Conservation (phyloP, 2,888 invertebrate species). For the Tetragonisca angustula region DNA sequence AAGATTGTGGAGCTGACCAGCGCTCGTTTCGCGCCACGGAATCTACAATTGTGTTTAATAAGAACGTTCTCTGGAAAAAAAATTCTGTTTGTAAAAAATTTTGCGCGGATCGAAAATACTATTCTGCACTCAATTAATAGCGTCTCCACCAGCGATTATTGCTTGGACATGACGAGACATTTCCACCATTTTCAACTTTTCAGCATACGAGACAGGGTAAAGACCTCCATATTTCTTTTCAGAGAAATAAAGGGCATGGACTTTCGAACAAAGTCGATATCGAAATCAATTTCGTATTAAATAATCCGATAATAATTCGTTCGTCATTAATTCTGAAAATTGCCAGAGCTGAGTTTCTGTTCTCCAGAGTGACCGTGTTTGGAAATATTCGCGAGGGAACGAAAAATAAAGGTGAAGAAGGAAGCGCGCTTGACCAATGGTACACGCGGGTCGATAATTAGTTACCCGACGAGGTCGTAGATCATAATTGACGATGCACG, state of each 20-base stretch:
- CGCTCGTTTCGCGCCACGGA: neutral
- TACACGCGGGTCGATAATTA: constrained; percentile 35
- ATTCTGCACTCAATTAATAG: no score
- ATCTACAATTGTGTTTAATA: neutral
- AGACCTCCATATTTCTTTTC: no score
- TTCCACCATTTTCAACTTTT: no score
- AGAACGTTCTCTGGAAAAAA: no score
- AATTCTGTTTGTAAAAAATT: no score
- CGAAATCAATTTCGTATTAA: constrained; percentile 41
- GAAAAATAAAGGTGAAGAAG: neutral
- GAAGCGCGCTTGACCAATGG: neutral
- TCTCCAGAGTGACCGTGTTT: neutral
- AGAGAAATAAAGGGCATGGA: no score
- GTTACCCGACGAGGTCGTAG: constrained; percentile 1
- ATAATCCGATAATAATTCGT: constrained; percentile 43
- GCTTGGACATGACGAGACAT: no score
- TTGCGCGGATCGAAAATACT: no score
- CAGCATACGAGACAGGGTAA: no score
- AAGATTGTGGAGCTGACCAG: constrained; percentile 8
- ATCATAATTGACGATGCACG: neutral
- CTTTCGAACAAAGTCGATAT: constrained; percentile 15
- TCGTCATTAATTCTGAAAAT: neutral
- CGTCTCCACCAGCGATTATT: no score
- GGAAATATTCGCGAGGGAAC: constrained; percentile 5
- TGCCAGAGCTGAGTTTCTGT: neutral